Evolutionary conservation across 1,140 invertebrate genomes (phyloP).

Genomic region (Dryas iulia): DNA sequence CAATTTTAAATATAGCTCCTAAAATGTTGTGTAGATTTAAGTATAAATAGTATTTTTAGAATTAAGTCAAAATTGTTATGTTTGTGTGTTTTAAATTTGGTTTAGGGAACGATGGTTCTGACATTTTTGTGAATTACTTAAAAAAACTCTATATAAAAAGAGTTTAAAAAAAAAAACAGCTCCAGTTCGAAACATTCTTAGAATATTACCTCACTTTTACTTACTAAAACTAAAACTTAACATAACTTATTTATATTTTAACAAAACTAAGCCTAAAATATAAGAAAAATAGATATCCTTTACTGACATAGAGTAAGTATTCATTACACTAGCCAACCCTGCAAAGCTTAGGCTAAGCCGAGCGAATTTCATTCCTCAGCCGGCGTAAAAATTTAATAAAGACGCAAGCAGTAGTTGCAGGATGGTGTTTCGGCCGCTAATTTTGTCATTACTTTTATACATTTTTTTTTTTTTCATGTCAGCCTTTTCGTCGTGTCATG

Average conservation of each 20-base stretch:
- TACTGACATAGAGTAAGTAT: background rate
- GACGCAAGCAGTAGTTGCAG: constrained; percentile 15
- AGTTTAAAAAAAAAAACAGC: too few species aligned
- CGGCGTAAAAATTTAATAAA: constrained; percentile 48
- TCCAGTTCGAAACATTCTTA: background rate
- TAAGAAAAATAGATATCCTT: too few species aligned
- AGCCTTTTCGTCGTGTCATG: background rate
- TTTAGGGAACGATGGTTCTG: too few species aligned
- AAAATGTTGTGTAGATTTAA: too few species aligned
- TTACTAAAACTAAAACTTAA: background rate
- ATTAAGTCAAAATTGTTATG: too few species aligned
- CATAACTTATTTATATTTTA: background rate
- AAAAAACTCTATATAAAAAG: too few species aligned
- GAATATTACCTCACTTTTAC: background rate
- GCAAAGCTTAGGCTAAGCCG: constrained; percentile 47
- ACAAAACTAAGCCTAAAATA: too few species aligned
- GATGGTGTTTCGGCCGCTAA: constrained; percentile 13
- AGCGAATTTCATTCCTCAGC: constrained; percentile 42
- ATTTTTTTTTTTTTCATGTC: background rate
- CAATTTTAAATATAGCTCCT: too few species aligned
- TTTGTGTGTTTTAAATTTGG: too few species aligned
- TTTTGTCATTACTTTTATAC: constrained; percentile 7
- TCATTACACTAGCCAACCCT: constrained; percentile 43
- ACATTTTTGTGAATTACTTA: too few species aligned
- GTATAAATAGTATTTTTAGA: too few species aligned